Evolutionary conservation across 2,797 vertebrate species (phyloP), one percentile per base, ranked within the genome.

Genomic region (Sebastes steindachneri): DNA sequence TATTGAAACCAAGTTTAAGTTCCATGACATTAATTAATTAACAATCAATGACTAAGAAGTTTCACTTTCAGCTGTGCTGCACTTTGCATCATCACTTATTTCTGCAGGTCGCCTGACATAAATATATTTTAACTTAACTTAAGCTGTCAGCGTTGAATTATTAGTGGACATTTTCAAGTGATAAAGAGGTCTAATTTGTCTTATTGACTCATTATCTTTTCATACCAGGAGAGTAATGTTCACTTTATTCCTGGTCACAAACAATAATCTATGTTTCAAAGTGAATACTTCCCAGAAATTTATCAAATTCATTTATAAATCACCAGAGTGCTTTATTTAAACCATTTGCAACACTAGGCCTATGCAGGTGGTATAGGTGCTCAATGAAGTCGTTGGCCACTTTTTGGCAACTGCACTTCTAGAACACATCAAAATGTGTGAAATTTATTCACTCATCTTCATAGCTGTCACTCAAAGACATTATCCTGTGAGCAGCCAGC

Each of bases 401-500:
- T 7, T 53, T 79, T 74, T 79, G 79, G 68, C 73, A 14, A 73
- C 69, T 67, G 53, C 53, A 76, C 68, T 73, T 84, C 25, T 23
- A 28, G 71, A 85, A 86, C 72, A 80, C 65, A 74, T 84, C 15
- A 74, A 82, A 89, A 80, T 78, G 77, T 89, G 75, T 75, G 53
- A 72, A 84, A 81, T 83, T 26, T 71, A 82, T 90, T 86, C 81
- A 26, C 79, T 87, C 79, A 86, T 92, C 85, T 87, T 88, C 79
- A 79, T 45, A 54, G 84, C 89, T 89, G 93, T 93, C 93, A 93
- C 79, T 94, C 90, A 89, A 68, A 82, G 72, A 89, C 86, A 82
- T 92, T 86, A 93, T 92, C 80, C 85, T 82, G 86, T 75, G 86
- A 92, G 87, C 86, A 91, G 84, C 86, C 86, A 84, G 89, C 88